Percentiles rank a stretch among this genome's conserved stretches.
phyloP scores from a whole-genome alignment of 2,888 invertebrate species.

The Cheiracanthium punctorium region DNA sequence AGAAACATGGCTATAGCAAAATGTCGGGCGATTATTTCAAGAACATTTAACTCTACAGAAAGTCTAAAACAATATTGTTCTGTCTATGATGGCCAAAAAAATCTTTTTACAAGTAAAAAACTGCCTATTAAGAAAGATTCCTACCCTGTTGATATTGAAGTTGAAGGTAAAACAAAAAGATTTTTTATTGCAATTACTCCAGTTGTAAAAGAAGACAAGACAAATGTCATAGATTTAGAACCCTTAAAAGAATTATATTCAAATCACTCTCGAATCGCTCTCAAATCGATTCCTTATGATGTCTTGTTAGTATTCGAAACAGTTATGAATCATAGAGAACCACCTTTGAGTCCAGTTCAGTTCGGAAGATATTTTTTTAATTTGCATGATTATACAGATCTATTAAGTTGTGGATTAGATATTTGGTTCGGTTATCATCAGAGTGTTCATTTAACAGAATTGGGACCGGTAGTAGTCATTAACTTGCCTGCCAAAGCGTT shows the following conservation, averaged over 20 bases:
- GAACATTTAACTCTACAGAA: constrained; percentile 75
- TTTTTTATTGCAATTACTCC: constrained; percentile 33
- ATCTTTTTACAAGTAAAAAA: constrained; percentile 78
- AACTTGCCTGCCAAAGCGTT: constrained; percentile 36
- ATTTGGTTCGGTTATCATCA: constrained; percentile 44
- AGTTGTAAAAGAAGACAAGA: constrained; percentile 13
- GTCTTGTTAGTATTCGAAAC: constrained; percentile 31
- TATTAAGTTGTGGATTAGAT: constrained; percentile 21
- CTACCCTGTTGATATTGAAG: neutral
- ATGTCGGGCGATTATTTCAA: constrained; percentile 78
- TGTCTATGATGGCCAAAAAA: constrained; percentile 79
- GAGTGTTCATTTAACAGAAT: constrained; percentile 23
- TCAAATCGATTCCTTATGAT: neutral
- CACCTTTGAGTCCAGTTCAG: neutral
- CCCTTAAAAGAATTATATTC: constrained; percentile 18
- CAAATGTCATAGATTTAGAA: constrained; percentile 29
- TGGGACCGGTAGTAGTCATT: constrained; percentile 14
- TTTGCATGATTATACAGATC: neutral
- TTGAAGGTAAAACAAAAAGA: neutral
- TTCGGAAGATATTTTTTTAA: constrained; percentile 30
- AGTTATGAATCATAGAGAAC: constrained; percentile 23
- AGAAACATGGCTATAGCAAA: constrained; percentile 74
- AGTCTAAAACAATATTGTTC: constrained; percentile 75
- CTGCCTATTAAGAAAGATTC: constrained; percentile 74
- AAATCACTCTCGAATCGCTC: neutral